These are phyloP conservation scores for Conus betulinus DNA, from an alignment of 1,140 invertebrate genomes.

Conservation along the genomic window DNA sequence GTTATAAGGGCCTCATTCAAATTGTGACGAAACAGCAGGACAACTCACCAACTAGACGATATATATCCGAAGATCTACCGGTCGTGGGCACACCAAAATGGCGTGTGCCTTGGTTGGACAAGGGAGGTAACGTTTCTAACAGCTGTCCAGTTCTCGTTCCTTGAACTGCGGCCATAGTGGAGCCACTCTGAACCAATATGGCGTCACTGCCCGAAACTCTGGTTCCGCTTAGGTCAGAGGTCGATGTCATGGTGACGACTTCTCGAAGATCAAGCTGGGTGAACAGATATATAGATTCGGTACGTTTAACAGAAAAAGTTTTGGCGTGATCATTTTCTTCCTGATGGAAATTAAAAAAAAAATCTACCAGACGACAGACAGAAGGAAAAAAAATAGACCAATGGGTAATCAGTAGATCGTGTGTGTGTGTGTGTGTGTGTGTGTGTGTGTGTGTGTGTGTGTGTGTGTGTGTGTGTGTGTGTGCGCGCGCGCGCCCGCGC, in stretches of 20 bases:
- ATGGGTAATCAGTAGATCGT: background rate
- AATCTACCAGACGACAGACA: too few species aligned
- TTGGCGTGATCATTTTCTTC: too few species aligned
- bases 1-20: too few species aligned
- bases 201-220: background rate
- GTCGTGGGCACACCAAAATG: slow-evolving; percentile 10
- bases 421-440: background rate
- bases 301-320: too few species aligned
- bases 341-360: too few species aligned
- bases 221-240: slow-evolving; percentile 25
- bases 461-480: background rate
- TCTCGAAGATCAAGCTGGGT: background rate
- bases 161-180: slow-evolving; percentile 11
- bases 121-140: slow-evolving; percentile 26
- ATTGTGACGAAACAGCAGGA: background rate
- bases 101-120: background rate
- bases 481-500: background rate
- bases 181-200: slow-evolving; percentile 15
- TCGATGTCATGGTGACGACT: slow-evolving; percentile 19
- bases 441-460: too few species aligned
- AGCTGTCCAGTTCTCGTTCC: slow-evolving; percentile 24
- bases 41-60: slow-evolving; percentile 17
- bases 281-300: background rate
- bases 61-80: background rate
- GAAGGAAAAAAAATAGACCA: background rate